These are phyloP conservation scores for Kradibia gibbosae DNA, from an alignment of 1,140 invertebrate species.

Conservation along the genomic window DNA sequence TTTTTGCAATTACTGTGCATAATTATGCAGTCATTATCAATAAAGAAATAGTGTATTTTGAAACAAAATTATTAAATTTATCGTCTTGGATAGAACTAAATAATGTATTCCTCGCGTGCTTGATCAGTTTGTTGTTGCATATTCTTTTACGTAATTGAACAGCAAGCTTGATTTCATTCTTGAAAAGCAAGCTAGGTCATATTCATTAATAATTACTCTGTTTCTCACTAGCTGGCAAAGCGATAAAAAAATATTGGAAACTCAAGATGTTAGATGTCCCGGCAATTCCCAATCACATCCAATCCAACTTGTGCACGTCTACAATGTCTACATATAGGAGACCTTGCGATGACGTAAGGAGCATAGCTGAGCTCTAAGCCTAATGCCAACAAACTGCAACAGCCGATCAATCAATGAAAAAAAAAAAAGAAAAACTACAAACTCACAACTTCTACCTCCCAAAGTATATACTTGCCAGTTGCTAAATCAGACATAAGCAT, in stretches of 20 bases:
- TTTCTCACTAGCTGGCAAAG: too few species aligned
- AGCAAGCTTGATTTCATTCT: not conserved
- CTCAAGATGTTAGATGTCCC: not conserved
- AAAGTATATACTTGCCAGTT: too few species aligned
- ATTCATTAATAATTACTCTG: not conserved
- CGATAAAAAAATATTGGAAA: not conserved
- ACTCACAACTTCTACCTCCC: too few species aligned
- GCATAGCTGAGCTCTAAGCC: not conserved
- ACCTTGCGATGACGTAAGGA: not conserved
- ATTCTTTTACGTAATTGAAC: not conserved
- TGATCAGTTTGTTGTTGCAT: not conserved
- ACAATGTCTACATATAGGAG: too few species aligned
- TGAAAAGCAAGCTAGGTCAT: not conserved
- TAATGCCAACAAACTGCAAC: not conserved
- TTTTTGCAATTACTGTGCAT: not conserved
- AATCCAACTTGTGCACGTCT: not conserved
- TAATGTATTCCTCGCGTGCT: not conserved
- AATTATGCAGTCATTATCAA: not conserved
- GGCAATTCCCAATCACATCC: conserved; percentile 16
- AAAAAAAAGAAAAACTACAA: not conserved
- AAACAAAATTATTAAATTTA: not conserved
- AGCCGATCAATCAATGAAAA: not conserved
- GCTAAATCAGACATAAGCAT: not conserved
- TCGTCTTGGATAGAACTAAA: not conserved
- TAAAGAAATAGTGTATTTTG: not conserved